Base-by-base conservation (phyloP, 37 sponge, comb jelly and placozoan species). In the Haliclona indistincta region DNA sequence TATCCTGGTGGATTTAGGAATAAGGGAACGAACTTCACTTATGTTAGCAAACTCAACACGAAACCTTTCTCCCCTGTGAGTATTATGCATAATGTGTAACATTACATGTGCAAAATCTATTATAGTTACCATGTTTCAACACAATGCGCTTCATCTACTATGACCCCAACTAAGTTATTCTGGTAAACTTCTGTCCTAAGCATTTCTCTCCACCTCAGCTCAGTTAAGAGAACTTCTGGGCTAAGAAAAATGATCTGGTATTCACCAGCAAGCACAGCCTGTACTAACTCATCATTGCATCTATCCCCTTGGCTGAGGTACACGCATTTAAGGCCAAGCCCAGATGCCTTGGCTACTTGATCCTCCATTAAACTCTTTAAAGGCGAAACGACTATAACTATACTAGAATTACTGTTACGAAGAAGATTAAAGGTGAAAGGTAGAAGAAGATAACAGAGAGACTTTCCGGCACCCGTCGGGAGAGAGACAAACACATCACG, bases 321-420 rank as follows among this genome's bases (percentile, higher is more conserved):
- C 19, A 63, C 54, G 4, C 64, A 43, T 20, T 49, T 20, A 17
- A 77, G 8, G 37, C 79, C 70, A 13, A 40, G 22, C 19, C 55
- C 32, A 28, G 8, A 10, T 25, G 25, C 37, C 10, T 25, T 43
- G 2, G 23, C 37, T 8, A 67, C 56, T 35, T 68, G 56, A 41
- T 77, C 77, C 56, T 64, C 37, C 77, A 77, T 77, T n/a, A 77
- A 34, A 35, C 54, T n/a, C 33, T 51, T 64, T 5, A 77, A 67
- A 22, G 77, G 77, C 10, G 53, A 77, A 13, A 77, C 67, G 15
- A 77, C 77, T 38, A 77, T 28, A 28, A 43, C 53, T 15, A 77
- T 77, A 29, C 65, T 63, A 6, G 23, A 32, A 30, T 1, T 4
- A 19, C 15, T 23, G 43, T 36, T n/a, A 37, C 43, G 30, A 13